Evolutionary conservation across 2,888 invertebrate genomes (phyloP).

Genomic region (Nomada hirtipes): DNA sequence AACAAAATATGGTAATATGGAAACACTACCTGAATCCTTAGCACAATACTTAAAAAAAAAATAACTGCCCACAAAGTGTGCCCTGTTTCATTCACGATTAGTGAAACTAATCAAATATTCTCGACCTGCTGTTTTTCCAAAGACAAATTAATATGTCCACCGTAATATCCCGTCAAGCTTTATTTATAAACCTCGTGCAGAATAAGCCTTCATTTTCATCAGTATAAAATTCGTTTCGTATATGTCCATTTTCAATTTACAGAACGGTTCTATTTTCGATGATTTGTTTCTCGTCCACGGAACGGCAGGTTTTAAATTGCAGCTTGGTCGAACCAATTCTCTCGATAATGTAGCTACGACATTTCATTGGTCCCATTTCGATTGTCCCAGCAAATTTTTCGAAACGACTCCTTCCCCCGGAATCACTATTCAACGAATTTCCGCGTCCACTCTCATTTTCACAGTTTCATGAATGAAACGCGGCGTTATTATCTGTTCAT

Average conservation of each 20-base stretch:
- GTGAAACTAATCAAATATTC: too few relatives aligned
- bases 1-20: too few relatives aligned
- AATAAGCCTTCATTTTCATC: neutral
- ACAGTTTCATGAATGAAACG: constrained; percentile 32
- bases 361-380: neutral
- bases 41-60: too few relatives aligned
- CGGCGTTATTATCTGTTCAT: constrained; percentile 65
- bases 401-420: neutral
- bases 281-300: neutral
- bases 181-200: neutral
- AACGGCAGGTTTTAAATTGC: neutral
- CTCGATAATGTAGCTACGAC: constrained; percentile 18
- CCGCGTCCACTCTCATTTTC: constrained; percentile 38
- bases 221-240: neutral
- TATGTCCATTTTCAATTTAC: neutral
- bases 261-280: neutral
- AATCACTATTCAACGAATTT: constrained; percentile 48
- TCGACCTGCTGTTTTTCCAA: too few relatives aligned
- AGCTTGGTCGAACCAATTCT: neutral
- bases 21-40: too few relatives aligned
- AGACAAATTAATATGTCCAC: too few relatives aligned
- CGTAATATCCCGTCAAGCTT: too few relatives aligned
- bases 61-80: too few relatives aligned
- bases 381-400: constrained; percentile 18
- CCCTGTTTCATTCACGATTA: too few relatives aligned